Base-by-base conservation (phyloP, 53 echinoderm and acorn worm species). In the Pentamera pediparva region DNA sequence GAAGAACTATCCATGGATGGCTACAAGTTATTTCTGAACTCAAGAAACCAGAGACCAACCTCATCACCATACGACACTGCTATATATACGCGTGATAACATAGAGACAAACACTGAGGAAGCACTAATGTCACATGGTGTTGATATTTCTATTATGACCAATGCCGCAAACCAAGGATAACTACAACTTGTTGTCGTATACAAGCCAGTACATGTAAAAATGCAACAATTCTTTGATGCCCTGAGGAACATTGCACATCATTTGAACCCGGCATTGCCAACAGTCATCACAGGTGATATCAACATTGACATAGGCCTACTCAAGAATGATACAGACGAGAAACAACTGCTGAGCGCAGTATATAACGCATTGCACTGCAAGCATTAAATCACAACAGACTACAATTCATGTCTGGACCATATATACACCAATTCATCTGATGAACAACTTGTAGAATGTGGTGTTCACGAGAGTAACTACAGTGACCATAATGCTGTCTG, bases 401-500 rank as follows among this genome's bases (percentile, higher is more conserved):
- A 53, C 18, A 1, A 53, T 53, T 64, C 38, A 38, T 64, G 37
- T 18, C 38, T 64, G 3, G 27, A 64, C 10, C 39, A 64, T 22
- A 63, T 63, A 63, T 63, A 63, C 39, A 24, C 35, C 9, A 39
- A 64, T 35, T 22, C 39, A 18, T 2, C 36, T n/a, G 4, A 20
- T 3, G 7, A 32, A 64, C 21, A n/a, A 1, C 35, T 62, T 32
- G 18, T 36, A n/a, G 3, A 11, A 36, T 34, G 20, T 37, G 64
- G 64, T 38, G 35, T 64, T 1, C 38, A 3, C 0, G 27, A 38
- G 39, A 64, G 64, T 35, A 38, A 4, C 26, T 64, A 38, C 8
- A 24, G 64, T 64, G 61, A 60, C 17, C 61, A 60, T 32, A 60
- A 60, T 32, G 17, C 61, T 31, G 18, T 60, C 4, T 60, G 35